phyloP scores from a whole-genome alignment of 2,888 invertebrate species.

The Phyto melanocephala region DNA sequence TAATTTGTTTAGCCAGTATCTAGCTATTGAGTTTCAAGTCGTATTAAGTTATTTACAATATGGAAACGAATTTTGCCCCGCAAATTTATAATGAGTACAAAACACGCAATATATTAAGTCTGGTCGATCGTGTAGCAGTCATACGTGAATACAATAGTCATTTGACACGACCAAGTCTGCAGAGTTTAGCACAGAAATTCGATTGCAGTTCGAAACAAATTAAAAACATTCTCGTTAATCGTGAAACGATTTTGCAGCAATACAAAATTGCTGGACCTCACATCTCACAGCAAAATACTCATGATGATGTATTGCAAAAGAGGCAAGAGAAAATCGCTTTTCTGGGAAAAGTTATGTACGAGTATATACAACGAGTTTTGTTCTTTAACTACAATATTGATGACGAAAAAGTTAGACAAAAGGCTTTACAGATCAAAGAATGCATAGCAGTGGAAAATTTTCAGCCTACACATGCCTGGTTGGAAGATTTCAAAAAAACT shows the following conservation, averaged over 20 bases:
- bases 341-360: slow-evolving; percentile 69
- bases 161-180: slow-evolving; percentile 66
- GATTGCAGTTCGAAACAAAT: slow-evolving; percentile 71
- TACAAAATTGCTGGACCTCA: slow-evolving; percentile 41
- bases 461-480: slow-evolving; percentile 69
- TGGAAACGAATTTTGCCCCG: slow-evolving; percentile 35
- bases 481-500: slow-evolving; percentile 67
- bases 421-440: slow-evolving; percentile 70
- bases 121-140: slow-evolving; percentile 69
- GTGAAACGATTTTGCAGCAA: slow-evolving; percentile 65
- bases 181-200: slow-evolving; percentile 68
- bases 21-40: background rate
- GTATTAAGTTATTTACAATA: background rate
- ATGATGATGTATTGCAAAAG: slow-evolving; percentile 56
- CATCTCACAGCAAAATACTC: slow-evolving; percentile 5
- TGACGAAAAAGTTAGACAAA: slow-evolving; percentile 61
- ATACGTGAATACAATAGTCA: slow-evolving; percentile 68
- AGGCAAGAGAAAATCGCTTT: slow-evolving; percentile 69
- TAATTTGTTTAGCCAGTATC: background rate
- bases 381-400: slow-evolving; percentile 64
- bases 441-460: slow-evolving; percentile 70
- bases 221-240: slow-evolving; percentile 68
- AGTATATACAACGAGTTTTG: slow-evolving; percentile 68
- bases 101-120: slow-evolving; percentile 68
- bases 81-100: slow-evolving; percentile 63